Evolutionary conservation across 37 sponge, comb jelly and placozoan genomes (phyloP).

Genomic region (Chondrosia reniformis): DNA sequence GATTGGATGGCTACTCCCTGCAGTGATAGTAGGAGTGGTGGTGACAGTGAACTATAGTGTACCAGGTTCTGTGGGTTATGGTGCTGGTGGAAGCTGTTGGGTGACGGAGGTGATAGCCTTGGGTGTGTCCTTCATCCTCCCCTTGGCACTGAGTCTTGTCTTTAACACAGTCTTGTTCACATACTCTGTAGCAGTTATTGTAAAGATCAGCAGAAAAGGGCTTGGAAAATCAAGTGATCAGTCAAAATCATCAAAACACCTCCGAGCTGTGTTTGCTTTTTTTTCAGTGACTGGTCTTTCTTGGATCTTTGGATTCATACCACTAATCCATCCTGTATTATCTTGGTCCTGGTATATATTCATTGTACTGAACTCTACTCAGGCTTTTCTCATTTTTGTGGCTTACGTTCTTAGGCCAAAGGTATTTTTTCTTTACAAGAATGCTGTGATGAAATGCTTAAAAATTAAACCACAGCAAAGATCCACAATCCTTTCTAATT

Average conservation of each 20-base stretch:
- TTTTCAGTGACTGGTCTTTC: conserved; percentile 34
- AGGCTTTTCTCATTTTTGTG: conserved; percentile 25
- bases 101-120: conserved; percentile 29
- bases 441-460: conserved; percentile 7
- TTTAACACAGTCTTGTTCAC: conserved; percentile 21
- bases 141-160: conserved; percentile 17
- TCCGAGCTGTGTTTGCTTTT: conserved; percentile 21
- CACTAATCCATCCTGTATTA: background rate
- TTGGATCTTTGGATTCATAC: conserved; percentile 53
- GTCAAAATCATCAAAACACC: background rate
- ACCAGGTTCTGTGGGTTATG: conserved; percentile 27
- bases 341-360: conserved; percentile 51
- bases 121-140: conserved; percentile 36
- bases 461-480: no score
- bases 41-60: conserved; percentile 39
- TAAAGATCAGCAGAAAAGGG: background rate
- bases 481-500: no score
- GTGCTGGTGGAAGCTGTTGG: conserved; percentile 35
- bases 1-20: conserved; percentile 47
- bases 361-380: conserved; percentile 43
- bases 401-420: conserved; percentile 34
- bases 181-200: background rate
- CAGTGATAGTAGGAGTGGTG: conserved; percentile 4
- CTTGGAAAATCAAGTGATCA: background rate
- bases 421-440: conserved; percentile 22